Percentiles rank a stretch among this genome's conserved stretches.
Evolutionary conservation across 2,113 vertebrate genomes (phyloP).

Genomic region (Redunca redunca): DNA sequence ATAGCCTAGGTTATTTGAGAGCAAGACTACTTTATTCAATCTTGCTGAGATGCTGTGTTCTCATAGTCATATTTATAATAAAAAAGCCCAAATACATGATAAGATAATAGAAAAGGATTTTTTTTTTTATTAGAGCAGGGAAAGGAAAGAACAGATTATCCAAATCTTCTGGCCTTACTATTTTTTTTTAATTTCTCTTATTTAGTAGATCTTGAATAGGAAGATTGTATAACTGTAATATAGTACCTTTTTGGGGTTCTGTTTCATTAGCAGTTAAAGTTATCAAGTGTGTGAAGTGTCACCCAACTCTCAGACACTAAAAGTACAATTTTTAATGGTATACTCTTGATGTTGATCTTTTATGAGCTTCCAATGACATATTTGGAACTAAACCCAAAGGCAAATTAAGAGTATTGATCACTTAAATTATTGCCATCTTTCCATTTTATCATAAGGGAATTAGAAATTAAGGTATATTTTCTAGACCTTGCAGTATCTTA

Average conservation of each 20-base stretch:
- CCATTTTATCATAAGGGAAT: conserved; percentile 33
- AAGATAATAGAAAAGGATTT: neutral
- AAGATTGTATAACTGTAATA: neutral
- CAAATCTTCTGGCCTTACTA: neutral
- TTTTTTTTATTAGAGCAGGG: neutral
- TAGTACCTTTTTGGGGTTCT: neutral
- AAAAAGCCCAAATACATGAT: neutral
- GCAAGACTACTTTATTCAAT: neutral
- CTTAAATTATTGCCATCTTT: conserved; percentile 31
- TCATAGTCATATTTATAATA: neutral
- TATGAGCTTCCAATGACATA: neutral
- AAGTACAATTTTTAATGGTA: conserved; percentile 45
- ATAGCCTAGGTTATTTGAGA: conserved; percentile 18
- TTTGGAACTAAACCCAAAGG: neutral
- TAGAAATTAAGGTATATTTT: conserved; percentile 31
- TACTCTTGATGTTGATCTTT: conserved; percentile 47
- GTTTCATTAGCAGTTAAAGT: conserved; percentile 25
- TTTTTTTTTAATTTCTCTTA: neutral
- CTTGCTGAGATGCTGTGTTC: neutral
- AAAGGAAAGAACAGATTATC: conserved; percentile 5
- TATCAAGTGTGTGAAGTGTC: neutral
- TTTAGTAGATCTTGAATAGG: conserved; percentile 12
- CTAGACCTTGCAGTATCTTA: neutral
- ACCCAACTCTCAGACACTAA: neutral
- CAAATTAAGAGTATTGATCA: conserved; percentile 50